A percentile compares a stretch with the other conserved stretches of the same genome.
phyloP scores from a whole-genome alignment of 2,797 vertebrate genomes.

The Neostethus bicornis region DNA sequence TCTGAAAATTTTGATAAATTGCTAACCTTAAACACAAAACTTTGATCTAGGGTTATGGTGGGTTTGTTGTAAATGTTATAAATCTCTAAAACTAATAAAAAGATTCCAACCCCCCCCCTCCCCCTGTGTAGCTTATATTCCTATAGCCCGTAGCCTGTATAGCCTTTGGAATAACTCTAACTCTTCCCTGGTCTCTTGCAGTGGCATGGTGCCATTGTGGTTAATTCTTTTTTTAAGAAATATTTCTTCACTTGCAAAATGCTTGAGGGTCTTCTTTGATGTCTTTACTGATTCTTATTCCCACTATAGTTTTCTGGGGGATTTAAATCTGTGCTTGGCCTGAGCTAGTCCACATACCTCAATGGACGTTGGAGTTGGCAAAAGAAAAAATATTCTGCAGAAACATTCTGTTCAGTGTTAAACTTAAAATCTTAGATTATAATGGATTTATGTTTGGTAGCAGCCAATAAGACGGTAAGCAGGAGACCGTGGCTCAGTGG shows the following conservation, averaged over 20 bases:
- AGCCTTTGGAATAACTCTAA: neutral
- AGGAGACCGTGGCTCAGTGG: no score
- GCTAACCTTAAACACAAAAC: no score
- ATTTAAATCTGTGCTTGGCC: constrained; percentile 1
- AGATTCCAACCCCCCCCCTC: neutral
- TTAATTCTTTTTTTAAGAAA: constrained; percentile 1
- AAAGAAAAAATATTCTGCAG: neutral
- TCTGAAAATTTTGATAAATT: no score
- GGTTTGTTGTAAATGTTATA: no score
- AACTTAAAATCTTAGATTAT: neutral
- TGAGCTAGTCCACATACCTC: neutral
- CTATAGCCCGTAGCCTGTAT: no score
- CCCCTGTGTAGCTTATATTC: neutral
- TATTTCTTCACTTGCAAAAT: constrained; percentile 5
- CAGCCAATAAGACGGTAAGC: no score
- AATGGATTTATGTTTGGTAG: neutral
- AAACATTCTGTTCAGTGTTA: neutral
- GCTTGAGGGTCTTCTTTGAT: constrained; percentile 8
- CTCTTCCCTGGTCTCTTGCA: neutral
- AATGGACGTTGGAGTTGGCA: neutral
- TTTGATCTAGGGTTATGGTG: no score
- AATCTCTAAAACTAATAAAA: neutral
- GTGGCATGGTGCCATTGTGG: neutral
- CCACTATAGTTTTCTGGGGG: neutral
- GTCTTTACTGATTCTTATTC: neutral